Base-by-base conservation (phyloP, 2,888 invertebrate genomes). In the Drosophila leonis region DNA sequence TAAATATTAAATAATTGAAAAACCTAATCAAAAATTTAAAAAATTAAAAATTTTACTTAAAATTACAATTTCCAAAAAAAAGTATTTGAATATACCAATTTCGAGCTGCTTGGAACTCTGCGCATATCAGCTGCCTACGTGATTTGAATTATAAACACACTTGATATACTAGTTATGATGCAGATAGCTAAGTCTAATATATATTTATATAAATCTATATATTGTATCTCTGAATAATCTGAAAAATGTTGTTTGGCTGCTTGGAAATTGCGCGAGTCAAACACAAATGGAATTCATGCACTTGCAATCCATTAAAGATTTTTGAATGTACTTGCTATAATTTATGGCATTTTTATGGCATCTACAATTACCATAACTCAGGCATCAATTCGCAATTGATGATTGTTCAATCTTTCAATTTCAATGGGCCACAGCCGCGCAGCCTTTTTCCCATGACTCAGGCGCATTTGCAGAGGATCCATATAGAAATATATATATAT, bases 361-460 rank as follows among this genome's bases (percentile, higher is more conserved):
- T 57, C 66, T 56, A 60, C 72, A 80, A 76, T 78, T 72, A 64
- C 69, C 78, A 85, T 78, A 76, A 72, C 65, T 85, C 72, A 78
- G 62, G 63, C 59, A 69, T 56, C 52, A 72, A 83, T 67, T 72
- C 65, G 63, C 62, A 67, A 83, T 80, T 83, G 61, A 68, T 63
- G 54, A 52, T 74, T 72, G 74, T 61, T 78, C 72, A 79, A 72
- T 77, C 54, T 69, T 59, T 56, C 65, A 78, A 63, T 72, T 70
- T 39, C 49, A 49, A 49, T 49, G 49, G 8, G 24, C 24, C 24
- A n/a, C n/a, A n/a, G 72, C 67, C 65, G 65, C 72, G 59, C 57
- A 65, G 75, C 75, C 39, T 61, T 78, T 72, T 69, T 68, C 80
- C 49, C 83, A 85, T 85, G 83, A 83, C 65, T 83, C 83, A 83